Evolutionary conservation across 2,888 invertebrate species (phyloP).

Genomic region (Dyspetes luteomarginatus): DNA sequence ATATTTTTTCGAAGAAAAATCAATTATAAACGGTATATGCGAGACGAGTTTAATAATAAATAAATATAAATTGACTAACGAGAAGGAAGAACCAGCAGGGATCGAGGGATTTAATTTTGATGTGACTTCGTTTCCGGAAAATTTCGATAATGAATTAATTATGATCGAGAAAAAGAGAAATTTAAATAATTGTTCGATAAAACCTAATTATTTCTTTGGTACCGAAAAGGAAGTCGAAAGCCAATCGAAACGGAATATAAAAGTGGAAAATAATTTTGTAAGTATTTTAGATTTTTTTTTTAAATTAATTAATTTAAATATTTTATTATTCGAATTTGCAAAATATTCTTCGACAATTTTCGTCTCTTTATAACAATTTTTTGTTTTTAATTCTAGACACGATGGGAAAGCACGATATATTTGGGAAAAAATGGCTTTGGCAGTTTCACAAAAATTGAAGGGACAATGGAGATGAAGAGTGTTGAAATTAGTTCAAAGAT

Average conservation of each 20-base stretch:
- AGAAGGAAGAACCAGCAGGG: neutral
- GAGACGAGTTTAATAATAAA: neutral
- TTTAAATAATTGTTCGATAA: neutral
- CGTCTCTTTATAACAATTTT: neutral
- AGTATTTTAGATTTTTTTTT: neutral
- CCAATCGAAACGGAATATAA: neutral
- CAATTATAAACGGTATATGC: neutral
- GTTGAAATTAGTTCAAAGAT: too few species aligned
- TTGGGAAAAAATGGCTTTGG: slow-evolving; percentile 34
- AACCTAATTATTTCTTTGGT: neutral
- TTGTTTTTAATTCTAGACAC: neutral
- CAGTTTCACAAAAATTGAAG: slow-evolving; percentile 13
- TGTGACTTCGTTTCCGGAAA: neutral
- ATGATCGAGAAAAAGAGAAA: neutral
- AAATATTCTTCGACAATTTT: neutral
- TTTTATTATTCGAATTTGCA: neutral
- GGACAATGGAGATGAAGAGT: neutral
- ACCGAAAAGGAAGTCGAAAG: too few species aligned
- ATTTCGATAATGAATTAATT: neutral
- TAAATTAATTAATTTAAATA: neutral
- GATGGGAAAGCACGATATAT: slow-evolving; percentile 28
- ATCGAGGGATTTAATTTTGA: neutral
- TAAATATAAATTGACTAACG: neutral
- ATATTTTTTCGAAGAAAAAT: neutral
- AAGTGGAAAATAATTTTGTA: neutral